Percentiles rank a stretch among this genome's conserved stretches.
Evolutionary conservation across 2,888 invertebrate genomes (phyloP).

Genomic region (Stegophylla sp.): DNA sequence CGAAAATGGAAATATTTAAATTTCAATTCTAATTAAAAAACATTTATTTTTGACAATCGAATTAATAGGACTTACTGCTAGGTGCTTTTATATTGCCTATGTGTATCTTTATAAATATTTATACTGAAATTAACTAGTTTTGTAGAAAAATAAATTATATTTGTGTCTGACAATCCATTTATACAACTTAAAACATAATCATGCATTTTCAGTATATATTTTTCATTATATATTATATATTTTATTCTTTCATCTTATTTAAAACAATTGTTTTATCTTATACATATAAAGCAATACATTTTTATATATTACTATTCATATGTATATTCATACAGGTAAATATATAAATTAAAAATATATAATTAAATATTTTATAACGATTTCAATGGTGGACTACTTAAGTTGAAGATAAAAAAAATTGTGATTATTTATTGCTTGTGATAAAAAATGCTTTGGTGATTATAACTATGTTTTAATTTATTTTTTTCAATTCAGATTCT

Average conservation of each 20-base stretch:
- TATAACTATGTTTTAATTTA: background rate
- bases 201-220: slow-evolving; percentile 38
- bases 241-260: slow-evolving; percentile 24
- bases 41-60: slow-evolving; percentile 49
- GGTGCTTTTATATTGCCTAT: slow-evolving; percentile 42
- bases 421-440: background rate
- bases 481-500: background rate
- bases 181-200: slow-evolving; percentile 42
- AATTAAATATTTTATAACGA: slow-evolving; percentile 13
- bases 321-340: slow-evolving; percentile 16
- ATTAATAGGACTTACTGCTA: slow-evolving; percentile 37
- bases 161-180: slow-evolving; percentile 48
- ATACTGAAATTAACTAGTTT: slow-evolving; percentile 13
- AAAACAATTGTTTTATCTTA: slow-evolving; percentile 10
- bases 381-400: slow-evolving; percentile 8
- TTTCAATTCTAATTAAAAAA: slow-evolving; percentile 19
- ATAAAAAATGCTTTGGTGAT: background rate
- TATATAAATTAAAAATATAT: slow-evolving; percentile 15
- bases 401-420: background rate
- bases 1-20: background rate
- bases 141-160: slow-evolving; percentile 23
- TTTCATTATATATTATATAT: background rate
- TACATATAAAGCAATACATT: slow-evolving; percentile 46
- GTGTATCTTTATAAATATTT: background rate
- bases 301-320: slow-evolving; percentile 1